Percentiles rank a stretch among this genome's conserved stretches.
Conservation (phyloP, 2,888 invertebrate species). For the Ophion ventricosus region DNA sequence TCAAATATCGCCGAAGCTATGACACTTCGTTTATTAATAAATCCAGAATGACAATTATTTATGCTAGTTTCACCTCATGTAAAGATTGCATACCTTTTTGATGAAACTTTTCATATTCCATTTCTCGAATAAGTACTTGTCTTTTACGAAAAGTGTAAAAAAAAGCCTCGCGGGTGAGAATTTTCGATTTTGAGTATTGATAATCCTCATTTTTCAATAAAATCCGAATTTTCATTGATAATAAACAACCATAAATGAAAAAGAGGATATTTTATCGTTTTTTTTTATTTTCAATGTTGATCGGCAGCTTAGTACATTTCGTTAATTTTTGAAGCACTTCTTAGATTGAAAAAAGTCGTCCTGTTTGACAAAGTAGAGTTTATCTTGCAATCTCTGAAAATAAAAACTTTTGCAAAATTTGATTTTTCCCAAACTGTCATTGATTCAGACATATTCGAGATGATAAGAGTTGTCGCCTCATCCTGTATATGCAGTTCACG, state of each 20-base stretch:
- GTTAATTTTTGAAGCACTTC: neutral
- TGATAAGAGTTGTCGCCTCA: neutral
- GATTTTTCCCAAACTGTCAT: neutral
- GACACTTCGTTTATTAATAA: neutral
- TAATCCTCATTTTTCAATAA: neutral
- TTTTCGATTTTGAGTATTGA: neutral
- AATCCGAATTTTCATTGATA: neutral
- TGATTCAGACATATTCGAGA: neutral
- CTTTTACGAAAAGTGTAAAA: neutral
- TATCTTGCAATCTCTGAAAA: neutral
- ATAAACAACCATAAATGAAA: neutral
- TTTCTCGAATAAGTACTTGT: neutral
- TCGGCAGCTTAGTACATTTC: neutral
- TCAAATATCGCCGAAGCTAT: neutral
- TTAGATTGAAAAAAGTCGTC: neutral
- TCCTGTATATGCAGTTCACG: conserved; percentile 68
- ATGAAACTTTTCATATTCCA: neutral
- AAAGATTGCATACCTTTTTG: neutral
- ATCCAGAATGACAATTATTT: neutral
- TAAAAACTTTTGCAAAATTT: neutral
- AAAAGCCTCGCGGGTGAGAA: neutral
- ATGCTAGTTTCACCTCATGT: neutral
- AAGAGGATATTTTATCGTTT: neutral
- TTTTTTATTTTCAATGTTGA: too few relatives aligned
- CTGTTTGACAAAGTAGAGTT: neutral